A percentile compares a stretch with the other conserved stretches of the same genome.
Evolutionary conservation across 2,113 vertebrate species (phyloP).

Genomic region (Stigmatopora argus): DNA sequence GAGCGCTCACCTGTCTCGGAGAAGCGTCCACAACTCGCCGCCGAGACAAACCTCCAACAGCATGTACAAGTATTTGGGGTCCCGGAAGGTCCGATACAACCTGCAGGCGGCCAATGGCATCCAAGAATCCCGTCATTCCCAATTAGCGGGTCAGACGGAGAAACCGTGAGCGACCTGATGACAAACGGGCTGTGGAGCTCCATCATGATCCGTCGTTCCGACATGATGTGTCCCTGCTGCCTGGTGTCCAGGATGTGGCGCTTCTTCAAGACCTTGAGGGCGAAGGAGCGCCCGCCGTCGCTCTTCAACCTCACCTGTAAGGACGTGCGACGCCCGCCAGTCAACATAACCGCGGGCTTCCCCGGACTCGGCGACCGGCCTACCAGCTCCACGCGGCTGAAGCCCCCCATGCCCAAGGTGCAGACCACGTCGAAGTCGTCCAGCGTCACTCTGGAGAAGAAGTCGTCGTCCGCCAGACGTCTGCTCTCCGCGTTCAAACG

Average conservation of each 20-base stretch:
- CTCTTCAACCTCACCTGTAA: constrained; percentile 67
- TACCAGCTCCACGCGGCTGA: constrained; percentile 72
- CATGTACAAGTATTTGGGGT: constrained; percentile 72
- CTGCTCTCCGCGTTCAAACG: constrained; percentile 20
- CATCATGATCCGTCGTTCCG: constrained; percentile 71
- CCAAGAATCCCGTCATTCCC: neutral
- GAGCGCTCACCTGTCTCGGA: constrained; percentile 59
- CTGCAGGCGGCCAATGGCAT: constrained; percentile 28
- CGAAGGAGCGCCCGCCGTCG: constrained; percentile 54
- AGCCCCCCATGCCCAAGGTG: constrained; percentile 68
- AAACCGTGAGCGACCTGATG: constrained; percentile 48
- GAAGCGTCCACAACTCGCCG: constrained; percentile 70
- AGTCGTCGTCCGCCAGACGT: constrained; percentile 53
- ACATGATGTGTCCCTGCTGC: constrained; percentile 71
- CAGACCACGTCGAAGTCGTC: constrained; percentile 56
- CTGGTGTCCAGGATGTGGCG: constrained; percentile 69
- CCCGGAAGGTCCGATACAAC: constrained; percentile 67
- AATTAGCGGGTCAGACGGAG: neutral
- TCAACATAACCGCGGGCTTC: neutral
- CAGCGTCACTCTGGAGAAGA: constrained; percentile 59
- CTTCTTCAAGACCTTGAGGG: constrained; percentile 70
- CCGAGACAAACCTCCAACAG: constrained; percentile 69
- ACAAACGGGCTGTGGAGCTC: constrained; percentile 66
- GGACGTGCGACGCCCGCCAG: neutral
- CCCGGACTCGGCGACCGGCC: neutral